These are phyloP conservation scores for Cephus rjabovi DNA, from an alignment of 2,888 invertebrate genomes.

Conservation along the genomic window DNA sequence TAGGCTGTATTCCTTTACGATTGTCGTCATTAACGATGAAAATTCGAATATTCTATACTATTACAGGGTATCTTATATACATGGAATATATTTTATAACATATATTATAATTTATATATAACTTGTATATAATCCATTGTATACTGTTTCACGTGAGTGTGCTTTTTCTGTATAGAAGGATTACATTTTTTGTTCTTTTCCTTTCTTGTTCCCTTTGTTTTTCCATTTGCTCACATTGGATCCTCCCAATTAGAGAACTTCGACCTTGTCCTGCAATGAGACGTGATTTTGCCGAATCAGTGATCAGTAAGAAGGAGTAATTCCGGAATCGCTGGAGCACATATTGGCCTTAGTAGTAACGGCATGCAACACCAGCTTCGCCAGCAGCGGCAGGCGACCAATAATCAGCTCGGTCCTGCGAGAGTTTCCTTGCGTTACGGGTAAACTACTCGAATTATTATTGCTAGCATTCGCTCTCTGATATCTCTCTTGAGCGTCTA, in stretches of 20 bases:
- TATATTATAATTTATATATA: no score
- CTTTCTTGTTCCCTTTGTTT: neutral
- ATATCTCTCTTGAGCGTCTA: slow-evolving; percentile 32
- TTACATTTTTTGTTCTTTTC: neutral
- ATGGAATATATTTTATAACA: no score
- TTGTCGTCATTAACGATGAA: no score
- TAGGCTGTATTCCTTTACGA: no score
- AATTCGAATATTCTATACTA: no score
- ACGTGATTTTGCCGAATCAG: neutral
- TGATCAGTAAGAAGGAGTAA: neutral
- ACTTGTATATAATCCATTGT: neutral
- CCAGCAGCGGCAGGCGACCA: neutral
- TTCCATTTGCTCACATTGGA: slow-evolving; percentile 9
- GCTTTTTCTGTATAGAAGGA: no score
- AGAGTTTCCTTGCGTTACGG: neutral
- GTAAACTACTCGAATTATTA: slow-evolving; percentile 44
- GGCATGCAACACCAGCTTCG: neutral
- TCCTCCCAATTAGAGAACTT: slow-evolving; percentile 9
- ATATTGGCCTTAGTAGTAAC: neutral
- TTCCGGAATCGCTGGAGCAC: neutral
- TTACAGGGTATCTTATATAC: no score
- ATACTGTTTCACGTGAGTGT: no score
- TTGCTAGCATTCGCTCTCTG: slow-evolving; percentile 52
- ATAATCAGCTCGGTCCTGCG: neutral
- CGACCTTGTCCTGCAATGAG: neutral